phyloP scores from a whole-genome alignment of 2,113 vertebrate genomes.

The Engraulis encrasicolus region DNA sequence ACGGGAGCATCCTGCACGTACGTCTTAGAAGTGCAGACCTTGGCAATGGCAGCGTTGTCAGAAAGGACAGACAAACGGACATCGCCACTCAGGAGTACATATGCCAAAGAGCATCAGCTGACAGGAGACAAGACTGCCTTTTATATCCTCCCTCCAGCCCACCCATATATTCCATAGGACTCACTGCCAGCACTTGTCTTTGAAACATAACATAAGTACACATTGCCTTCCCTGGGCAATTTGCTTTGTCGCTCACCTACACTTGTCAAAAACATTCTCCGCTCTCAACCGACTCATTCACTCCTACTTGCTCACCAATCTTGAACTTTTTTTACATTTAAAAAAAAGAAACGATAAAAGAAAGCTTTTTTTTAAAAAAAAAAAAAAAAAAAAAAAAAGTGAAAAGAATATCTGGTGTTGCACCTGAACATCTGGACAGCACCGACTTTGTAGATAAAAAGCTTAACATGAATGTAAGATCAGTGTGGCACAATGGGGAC shows the following conservation, averaged over 20 bases:
- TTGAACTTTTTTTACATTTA: neutral
- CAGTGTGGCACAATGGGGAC: conserved; percentile 73
- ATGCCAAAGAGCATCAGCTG: neutral
- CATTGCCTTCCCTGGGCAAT: conserved; percentile 62
- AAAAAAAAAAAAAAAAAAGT: conserved; percentile 41
- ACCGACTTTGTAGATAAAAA: conserved; percentile 66
- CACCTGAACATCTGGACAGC: conserved; percentile 69
- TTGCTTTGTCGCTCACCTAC: neutral
- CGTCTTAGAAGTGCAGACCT: conserved; percentile 22
- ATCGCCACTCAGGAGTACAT: neutral
- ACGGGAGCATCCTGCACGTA: neutral
- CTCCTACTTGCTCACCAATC: neutral
- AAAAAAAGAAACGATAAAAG: conserved; percentile 31
- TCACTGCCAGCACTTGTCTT: conserved; percentile 28
- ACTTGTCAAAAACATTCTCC: neutral
- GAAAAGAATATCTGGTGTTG: conserved; percentile 61
- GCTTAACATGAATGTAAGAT: conserved; percentile 62
- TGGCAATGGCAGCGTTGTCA: conserved; percentile 21
- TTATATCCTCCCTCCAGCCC: neutral
- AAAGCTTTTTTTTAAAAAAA: neutral
- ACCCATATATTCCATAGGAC: conserved; percentile 6
- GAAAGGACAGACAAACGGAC: neutral
- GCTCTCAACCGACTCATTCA: neutral
- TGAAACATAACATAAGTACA: conserved; percentile 36
- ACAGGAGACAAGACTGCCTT: conserved; percentile 18